These are phyloP conservation scores for Thunnus albacares DNA, from an alignment of 2,797 vertebrate genomes.

Conservation along the genomic window DNA sequence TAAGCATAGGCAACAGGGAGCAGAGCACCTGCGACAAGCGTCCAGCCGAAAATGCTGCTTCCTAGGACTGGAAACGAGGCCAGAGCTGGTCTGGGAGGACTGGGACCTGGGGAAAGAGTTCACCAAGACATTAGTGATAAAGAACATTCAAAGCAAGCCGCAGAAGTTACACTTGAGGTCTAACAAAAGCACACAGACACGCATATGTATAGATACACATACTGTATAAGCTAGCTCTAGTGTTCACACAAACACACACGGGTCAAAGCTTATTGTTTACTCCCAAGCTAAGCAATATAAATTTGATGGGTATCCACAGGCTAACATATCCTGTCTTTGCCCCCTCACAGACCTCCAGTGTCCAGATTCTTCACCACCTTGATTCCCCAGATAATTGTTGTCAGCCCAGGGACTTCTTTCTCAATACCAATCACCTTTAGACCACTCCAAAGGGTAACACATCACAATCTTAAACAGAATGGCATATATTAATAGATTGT, in stretches of 20 bases:
- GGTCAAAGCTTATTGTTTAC: neutral
- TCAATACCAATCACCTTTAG: slow-evolving; percentile 90
- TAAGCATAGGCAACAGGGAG: slow-evolving; percentile 16
- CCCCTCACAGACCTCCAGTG: slow-evolving; percentile 83
- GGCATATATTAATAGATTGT: neutral
- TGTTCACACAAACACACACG: neutral
- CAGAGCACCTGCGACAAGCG: slow-evolving; percentile 24
- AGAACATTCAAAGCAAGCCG: slow-evolving; percentile 88
- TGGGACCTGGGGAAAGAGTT: slow-evolving; percentile 89
- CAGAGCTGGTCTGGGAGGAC: slow-evolving; percentile 89
- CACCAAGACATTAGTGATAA: slow-evolving; percentile 89
- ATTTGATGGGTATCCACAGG: neutral
- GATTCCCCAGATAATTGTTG: slow-evolving; percentile 84
- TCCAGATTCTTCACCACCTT: slow-evolving; percentile 89
- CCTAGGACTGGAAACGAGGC: slow-evolving; percentile 89
- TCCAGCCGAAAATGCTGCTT: slow-evolving; percentile 75
- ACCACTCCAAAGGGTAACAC: slow-evolving; percentile 89
- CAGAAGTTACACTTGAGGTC: slow-evolving; percentile 92
- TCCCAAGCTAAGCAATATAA: neutral
- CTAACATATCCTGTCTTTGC: neutral
- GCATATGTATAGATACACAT: neutral
- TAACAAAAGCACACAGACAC: slow-evolving; percentile 11
- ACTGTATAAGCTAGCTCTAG: neutral
- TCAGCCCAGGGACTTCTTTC: slow-evolving; percentile 92
- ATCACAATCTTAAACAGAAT: neutral